These are phyloP conservation scores for Symphodus melops DNA, from an alignment of 2,113 vertebrate species.

Conservation along the genomic window DNA sequence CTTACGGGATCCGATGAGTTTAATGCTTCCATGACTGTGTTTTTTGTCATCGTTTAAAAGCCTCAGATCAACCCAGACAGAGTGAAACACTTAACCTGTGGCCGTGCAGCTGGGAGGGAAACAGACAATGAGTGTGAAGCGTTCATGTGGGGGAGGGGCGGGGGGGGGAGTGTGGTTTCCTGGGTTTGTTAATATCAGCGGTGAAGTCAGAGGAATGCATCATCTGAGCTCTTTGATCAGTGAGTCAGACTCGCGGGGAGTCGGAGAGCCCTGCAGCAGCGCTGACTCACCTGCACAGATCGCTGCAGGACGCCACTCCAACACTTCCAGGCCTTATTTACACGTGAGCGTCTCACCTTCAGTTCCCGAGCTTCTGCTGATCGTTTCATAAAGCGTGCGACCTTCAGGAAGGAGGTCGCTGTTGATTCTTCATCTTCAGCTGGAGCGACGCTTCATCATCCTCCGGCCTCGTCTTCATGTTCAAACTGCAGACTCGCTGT, in stretches of 20 bases:
- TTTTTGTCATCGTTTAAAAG: constrained; percentile 19
- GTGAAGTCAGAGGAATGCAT: constrained; percentile 43
- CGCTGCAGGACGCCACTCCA: not conserved
- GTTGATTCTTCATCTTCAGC: too few species aligned
- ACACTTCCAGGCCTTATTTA: too few species aligned
- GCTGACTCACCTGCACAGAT: constrained; percentile 43
- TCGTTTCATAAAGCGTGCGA: too few species aligned
- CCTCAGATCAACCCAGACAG: constrained; percentile 39
- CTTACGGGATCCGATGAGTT: constrained; percentile 33
- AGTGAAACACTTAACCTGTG: constrained; percentile 57
- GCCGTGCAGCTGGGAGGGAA: constrained; percentile 34
- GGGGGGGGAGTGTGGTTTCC: constrained; percentile 52
- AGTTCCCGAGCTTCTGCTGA: too few species aligned
- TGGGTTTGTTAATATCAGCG: constrained; percentile 45
- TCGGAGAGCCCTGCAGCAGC: constrained; percentile 28
- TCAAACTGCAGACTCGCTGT: too few species aligned
- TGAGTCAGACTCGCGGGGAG: constrained; percentile 51
- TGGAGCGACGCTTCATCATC: too few species aligned
- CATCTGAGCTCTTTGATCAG: constrained; percentile 65
- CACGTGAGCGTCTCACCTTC: too few species aligned
- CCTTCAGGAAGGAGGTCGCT: too few species aligned
- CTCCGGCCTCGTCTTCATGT: too few species aligned
- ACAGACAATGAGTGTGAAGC: constrained; percentile 39
- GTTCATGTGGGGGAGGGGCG: constrained; percentile 29
- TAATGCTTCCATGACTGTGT: constrained; percentile 3